Conservation (phyloP, 2,113 vertebrate genomes). For the Chaetops frenatus region DNA sequence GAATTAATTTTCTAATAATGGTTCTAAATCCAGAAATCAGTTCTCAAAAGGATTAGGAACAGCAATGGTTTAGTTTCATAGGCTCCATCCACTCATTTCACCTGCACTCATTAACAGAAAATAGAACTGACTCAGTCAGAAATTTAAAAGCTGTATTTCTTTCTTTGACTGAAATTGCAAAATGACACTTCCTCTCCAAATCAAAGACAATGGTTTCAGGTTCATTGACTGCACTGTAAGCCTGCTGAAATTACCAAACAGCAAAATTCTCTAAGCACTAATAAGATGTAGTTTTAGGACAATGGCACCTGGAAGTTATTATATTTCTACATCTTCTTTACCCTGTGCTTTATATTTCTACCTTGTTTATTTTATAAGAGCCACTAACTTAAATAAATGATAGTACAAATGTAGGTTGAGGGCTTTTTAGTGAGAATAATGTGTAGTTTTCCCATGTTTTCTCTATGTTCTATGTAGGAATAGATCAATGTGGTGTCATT, state of each 20-base stretch:
- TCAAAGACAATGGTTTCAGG: background rate
- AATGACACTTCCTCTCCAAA: background rate
- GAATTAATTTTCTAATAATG: background rate
- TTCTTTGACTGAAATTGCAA: background rate
- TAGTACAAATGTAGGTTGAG: background rate
- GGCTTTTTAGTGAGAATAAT: background rate
- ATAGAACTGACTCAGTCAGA: background rate
- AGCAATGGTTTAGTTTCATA: background rate
- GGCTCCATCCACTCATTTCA: background rate
- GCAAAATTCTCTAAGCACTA: background rate
- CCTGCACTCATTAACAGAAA: background rate
- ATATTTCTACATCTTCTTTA: background rate
- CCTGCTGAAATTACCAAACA: background rate
- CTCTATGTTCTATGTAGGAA: background rate
- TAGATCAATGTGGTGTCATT: background rate
- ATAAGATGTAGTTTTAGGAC: background rate
- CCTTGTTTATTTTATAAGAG: background rate
- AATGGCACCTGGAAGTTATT: background rate
- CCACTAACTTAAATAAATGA: background rate
- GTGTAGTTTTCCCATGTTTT: background rate
- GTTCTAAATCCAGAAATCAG: background rate
- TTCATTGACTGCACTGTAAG: background rate
- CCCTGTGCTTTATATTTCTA: background rate
- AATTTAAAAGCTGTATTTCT: background rate
- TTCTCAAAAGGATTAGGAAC: background rate